Conservation (phyloP, 2,888 invertebrate species). For the Chalcosyrphus nemorum region DNA sequence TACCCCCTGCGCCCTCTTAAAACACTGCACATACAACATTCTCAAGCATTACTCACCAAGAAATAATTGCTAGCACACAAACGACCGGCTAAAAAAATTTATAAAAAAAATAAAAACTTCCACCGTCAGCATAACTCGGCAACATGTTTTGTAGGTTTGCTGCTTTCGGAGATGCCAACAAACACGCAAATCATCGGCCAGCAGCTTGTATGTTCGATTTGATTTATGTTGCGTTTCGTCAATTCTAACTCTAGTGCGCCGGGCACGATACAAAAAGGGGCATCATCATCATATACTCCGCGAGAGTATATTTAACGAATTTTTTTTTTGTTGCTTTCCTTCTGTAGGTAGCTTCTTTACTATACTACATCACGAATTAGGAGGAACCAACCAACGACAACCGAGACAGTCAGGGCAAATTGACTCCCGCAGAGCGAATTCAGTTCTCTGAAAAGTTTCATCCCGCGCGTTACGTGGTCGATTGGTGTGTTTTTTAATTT, state of each 20-base stretch:
- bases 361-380: slow-evolving; percentile 17
- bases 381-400: no score
- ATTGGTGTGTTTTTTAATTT: slow-evolving; percentile 43
- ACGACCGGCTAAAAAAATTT: neutral
- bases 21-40: neutral
- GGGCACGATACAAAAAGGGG: slow-evolving; percentile 36
- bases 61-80: neutral
- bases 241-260: slow-evolving; percentile 22
- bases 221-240: slow-evolving; percentile 49
- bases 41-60: slow-evolving; percentile 33
- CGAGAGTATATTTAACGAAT: slow-evolving; percentile 44
- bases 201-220: slow-evolving; percentile 17
- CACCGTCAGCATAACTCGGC: slow-evolving; percentile 14
- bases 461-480: slow-evolving; percentile 53
- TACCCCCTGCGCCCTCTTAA: neutral
- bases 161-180: neutral
- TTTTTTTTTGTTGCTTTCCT: slow-evolving; percentile 14
- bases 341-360: slow-evolving; percentile 16
- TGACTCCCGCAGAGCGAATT: slow-evolving; percentile 56
- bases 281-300: slow-evolving; percentile 7
- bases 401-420: slow-evolving; percentile 41
- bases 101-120: neutral
- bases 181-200: neutral
- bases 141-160: slow-evolving; percentile 15
- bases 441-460: slow-evolving; percentile 66